These are phyloP conservation scores for Campylomormyrus numenius DNA, from an alignment of 2,113 vertebrate species.

Conservation along the genomic window DNA sequence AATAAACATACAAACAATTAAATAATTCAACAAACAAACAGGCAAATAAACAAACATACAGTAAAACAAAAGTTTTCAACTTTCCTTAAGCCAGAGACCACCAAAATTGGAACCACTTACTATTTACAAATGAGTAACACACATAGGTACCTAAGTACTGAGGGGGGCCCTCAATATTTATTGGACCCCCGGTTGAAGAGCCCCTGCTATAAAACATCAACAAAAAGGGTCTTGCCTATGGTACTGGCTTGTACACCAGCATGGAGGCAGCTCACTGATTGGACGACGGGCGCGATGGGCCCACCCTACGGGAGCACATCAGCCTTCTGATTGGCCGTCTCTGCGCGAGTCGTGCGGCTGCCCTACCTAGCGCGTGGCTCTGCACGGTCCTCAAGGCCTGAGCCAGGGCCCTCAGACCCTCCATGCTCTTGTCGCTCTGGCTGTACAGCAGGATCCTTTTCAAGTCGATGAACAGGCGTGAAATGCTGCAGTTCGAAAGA, in stretches of 20 bases:
- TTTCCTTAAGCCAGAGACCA: neutral
- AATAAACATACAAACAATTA: neutral
- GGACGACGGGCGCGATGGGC: neutral
- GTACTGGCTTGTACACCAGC: neutral
- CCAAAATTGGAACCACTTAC: neutral
- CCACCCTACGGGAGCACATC: neutral
- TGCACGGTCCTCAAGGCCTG: constrained; percentile 61
- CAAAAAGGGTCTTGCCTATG: neutral
- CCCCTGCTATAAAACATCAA: neutral
- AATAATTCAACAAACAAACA: neutral
- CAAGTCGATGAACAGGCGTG: constrained; percentile 81
- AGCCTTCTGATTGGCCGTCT: neutral
- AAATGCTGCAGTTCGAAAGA: constrained; percentile 62
- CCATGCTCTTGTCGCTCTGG: constrained; percentile 75
- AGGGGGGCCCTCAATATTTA: neutral
- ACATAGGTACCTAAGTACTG: neutral
- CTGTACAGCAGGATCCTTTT: constrained; percentile 86
- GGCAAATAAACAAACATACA: neutral
- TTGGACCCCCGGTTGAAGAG: neutral
- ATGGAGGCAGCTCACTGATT: neutral
- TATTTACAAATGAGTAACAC: neutral
- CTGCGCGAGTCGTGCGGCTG: neutral
- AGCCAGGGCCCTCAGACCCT: constrained; percentile 58
- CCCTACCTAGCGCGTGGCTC: constrained; percentile 39
- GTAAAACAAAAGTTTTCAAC: neutral